Evolutionary conservation across 2,113 vertebrate species (phyloP).

Genomic region (Aepyceros melampus): DNA sequence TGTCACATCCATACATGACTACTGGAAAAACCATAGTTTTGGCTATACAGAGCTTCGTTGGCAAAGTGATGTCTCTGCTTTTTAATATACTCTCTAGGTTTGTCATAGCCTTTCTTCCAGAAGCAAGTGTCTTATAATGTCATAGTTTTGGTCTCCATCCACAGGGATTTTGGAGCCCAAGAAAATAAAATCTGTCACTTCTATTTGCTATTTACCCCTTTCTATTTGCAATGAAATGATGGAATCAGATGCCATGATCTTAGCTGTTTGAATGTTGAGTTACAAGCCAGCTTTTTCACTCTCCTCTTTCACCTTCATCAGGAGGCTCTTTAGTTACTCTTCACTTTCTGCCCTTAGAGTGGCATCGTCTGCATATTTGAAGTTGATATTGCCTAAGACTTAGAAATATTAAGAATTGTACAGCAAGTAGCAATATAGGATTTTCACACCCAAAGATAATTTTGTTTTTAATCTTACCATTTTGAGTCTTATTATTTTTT

Average conservation of each 20-base stretch:
- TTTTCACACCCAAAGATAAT: neutral
- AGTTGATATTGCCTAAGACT: neutral
- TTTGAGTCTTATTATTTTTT: neutral
- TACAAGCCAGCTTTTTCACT: neutral
- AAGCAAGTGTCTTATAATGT: neutral
- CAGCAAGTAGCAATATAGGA: neutral
- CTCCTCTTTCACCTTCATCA: neutral
- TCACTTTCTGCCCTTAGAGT: neutral
- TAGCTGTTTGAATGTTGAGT: neutral
- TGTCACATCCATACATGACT: neutral
- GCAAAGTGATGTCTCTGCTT: neutral
- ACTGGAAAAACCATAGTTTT: neutral
- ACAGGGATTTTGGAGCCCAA: neutral
- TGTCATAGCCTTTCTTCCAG: neutral
- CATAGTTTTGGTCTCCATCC: neutral
- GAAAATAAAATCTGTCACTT: neutral
- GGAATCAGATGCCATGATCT: neutral
- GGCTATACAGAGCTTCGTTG: neutral
- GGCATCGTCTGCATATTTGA: neutral
- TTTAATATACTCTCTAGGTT: neutral
- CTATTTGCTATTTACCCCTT: neutral
- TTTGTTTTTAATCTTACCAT: neutral
- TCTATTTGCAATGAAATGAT: neutral
- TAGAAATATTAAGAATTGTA: neutral
- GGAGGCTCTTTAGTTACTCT: neutral